A percentile compares a stretch with the other conserved stretches of the same genome.
Evolutionary conservation across 2,113 vertebrate species (phyloP).

Genomic region (Dipodomys merriami): DNA sequence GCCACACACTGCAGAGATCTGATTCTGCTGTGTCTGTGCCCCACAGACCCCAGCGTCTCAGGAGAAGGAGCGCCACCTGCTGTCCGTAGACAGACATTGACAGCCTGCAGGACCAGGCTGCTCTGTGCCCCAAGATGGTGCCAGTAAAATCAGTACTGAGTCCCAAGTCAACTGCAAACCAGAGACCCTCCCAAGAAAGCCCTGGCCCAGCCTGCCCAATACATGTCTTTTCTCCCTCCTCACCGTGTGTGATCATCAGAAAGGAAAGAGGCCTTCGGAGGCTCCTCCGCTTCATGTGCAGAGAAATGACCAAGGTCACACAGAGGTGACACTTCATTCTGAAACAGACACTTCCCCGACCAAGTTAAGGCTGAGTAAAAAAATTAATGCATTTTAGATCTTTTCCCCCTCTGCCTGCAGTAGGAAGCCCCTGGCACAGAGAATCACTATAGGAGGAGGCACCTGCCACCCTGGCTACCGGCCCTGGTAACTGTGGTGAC

Average conservation of each 20-base stretch:
- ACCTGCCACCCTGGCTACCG: rapidly evolving
- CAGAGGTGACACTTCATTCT: neutral
- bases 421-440: neutral
- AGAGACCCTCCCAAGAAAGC: neutral
- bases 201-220: neutral
- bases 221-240: neutral
- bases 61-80: slow-evolving; percentile 70
- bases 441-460: neutral
- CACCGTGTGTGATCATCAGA: neutral
- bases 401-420: neutral
- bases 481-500: neutral
- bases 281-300: neutral
- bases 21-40: rapidly evolving
- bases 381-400: neutral
- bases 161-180: neutral
- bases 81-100: neutral
- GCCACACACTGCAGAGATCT: neutral
- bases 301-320: neutral
- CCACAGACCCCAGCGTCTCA: neutral
- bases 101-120: neutral
- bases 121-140: neutral
- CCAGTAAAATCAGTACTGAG: neutral
- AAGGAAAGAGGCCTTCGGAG: neutral
- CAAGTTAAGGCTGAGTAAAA: neutral
- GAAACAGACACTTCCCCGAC: neutral